Percentiles rank a stretch among this genome's conserved stretches.
Conservation (phyloP, 2,797 vertebrate species). For the Rhabdomys pumilio region DNA sequence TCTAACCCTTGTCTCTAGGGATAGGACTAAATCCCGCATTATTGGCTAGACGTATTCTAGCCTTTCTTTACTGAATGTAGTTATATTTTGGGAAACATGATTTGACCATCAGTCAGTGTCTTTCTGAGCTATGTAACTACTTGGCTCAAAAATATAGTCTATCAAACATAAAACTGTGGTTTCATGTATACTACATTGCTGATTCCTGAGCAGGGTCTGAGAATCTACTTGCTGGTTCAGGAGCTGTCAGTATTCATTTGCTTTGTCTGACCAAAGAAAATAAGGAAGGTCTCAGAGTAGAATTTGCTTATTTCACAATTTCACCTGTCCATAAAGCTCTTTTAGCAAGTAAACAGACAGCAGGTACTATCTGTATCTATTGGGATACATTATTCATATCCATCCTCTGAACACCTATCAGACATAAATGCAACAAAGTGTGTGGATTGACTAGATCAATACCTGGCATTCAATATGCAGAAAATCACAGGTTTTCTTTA, state of each 20-base stretch:
- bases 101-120: slow-evolving; percentile 48
- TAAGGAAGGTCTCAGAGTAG: background rate
- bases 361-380: background rate
- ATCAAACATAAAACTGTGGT: background rate
- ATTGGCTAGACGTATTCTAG: slow-evolving; percentile 8
- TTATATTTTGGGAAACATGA: slow-evolving; percentile 52
- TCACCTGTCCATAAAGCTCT: slow-evolving; percentile 23
- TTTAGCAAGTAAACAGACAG: background rate
- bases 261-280: slow-evolving; percentile 20
- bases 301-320: slow-evolving; percentile 58
- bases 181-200: slow-evolving; percentile 2
- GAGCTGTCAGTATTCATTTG: background rate
- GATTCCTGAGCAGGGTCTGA: background rate
- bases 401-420: background rate
- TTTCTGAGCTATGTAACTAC: slow-evolving; percentile 34
- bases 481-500: background rate
- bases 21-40: slow-evolving; percentile 30
- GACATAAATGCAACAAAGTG: background rate
- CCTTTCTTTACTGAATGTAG: slow-evolving; percentile 22
- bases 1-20: slow-evolving; percentile 53
- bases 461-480: background rate
- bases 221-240: slow-evolving; percentile 8
- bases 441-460: background rate
- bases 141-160: slow-evolving; percentile 15
- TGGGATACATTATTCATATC: slow-evolving; percentile 38